Conservation (phyloP, 2,888 invertebrate genomes). For the Smittia aterrima region DNA sequence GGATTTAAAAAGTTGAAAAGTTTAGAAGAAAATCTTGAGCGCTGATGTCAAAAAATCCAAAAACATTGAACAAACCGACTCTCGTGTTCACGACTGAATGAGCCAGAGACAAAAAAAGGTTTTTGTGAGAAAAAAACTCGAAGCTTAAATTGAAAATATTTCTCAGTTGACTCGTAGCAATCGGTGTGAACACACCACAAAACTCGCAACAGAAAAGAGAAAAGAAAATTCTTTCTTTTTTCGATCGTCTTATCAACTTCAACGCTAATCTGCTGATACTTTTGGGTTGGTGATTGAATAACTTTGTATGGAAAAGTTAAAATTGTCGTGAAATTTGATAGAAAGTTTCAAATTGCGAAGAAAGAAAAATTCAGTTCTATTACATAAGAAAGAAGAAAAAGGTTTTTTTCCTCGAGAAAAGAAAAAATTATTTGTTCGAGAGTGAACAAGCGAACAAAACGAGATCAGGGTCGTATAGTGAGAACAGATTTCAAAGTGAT, state of each 20-base stretch:
- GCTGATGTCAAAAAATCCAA: too few species aligned
- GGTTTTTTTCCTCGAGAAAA: not conserved
- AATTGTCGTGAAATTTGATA: not conserved
- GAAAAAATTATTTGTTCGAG: not conserved
- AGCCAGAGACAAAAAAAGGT: not conserved
- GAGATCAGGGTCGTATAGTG: not conserved
- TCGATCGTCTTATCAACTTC: not conserved
- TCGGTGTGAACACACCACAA: constrained; percentile 32
- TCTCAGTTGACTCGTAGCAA: constrained; percentile 35
- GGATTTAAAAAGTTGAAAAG: too few species aligned
- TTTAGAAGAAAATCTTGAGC: too few species aligned
- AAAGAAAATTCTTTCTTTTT: constrained; percentile 7
- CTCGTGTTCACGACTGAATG: not conserved
- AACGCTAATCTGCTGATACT: not conserved
- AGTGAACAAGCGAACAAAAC: not conserved
- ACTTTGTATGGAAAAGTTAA: not conserved
- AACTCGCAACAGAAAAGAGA: not conserved
- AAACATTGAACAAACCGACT: not conserved
- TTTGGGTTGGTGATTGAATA: not conserved
- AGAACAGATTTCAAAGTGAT: not conserved
- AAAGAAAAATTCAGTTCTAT: not conserved
- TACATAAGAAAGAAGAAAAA: not conserved
- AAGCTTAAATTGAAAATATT: constrained; percentile 17
- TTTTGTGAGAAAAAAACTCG: constrained; percentile 18
- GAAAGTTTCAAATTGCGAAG: not conserved